These are phyloP conservation scores for Orchesella cincta DNA, from an alignment of 1,140 invertebrate species.

Conservation along the genomic window DNA sequence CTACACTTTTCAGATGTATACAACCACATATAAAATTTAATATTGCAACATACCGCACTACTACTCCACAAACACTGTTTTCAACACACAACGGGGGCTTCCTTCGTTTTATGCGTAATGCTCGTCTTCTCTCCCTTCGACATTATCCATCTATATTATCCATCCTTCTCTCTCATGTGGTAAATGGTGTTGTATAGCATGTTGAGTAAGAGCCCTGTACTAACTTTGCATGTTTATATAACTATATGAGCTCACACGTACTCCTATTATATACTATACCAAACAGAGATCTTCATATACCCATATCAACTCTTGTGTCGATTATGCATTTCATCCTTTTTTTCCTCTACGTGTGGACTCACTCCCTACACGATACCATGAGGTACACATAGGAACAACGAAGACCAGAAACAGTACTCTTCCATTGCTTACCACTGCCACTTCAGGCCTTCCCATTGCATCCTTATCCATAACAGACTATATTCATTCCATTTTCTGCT, in stretches of 20 bases:
- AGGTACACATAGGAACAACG: slow-evolving; percentile 16
- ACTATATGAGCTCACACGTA: too few species aligned
- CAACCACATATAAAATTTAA: background rate
- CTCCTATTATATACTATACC: too few species aligned
- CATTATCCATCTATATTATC: slow-evolving; percentile 13
- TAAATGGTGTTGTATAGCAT: too few species aligned
- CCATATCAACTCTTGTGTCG: too few species aligned
- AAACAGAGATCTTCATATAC: background rate
- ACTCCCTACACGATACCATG: background rate
- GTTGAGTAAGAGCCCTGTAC: too few species aligned
- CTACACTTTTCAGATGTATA: background rate
- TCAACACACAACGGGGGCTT: background rate
- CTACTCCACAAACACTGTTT: background rate
- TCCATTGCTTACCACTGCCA: background rate
- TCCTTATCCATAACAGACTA: background rate
- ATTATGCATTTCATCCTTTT: background rate
- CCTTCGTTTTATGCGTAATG: background rate
- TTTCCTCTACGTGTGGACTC: background rate
- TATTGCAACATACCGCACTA: background rate
- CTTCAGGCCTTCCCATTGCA: background rate
- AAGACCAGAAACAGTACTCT: slow-evolving; percentile 20
- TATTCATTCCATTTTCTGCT: slow-evolving; percentile 1
- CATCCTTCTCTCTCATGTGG: background rate
- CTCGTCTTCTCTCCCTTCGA: slow-evolving; percentile 8
- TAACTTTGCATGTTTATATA: too few species aligned